Percentiles rank a stretch among this genome's conserved stretches.
Evolutionary conservation across 2,888 invertebrate genomes (phyloP).

Genomic region (Cephus sareptanus): DNA sequence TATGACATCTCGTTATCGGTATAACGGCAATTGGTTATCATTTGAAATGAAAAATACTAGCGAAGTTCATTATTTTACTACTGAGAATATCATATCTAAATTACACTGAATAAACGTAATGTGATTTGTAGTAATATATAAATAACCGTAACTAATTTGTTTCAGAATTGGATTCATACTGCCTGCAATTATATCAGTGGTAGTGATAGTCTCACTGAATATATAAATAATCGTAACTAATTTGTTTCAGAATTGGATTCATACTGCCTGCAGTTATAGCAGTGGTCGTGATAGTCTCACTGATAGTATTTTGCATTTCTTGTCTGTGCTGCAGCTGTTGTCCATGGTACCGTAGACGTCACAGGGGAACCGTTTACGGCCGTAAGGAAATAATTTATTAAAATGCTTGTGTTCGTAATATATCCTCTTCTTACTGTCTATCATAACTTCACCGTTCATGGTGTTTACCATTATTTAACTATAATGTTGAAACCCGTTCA

Average conservation of each 20-base stretch:
- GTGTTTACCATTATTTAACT: not conserved
- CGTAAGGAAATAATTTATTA: slow-evolving; percentile 43
- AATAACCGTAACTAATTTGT: slow-evolving; percentile 19
- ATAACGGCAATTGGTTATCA: not conserved
- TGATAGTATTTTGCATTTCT: slow-evolving; percentile 46
- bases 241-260: slow-evolving; percentile 38
- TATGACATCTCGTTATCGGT: not conserved
- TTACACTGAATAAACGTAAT: not conserved
- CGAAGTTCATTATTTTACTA: not conserved
- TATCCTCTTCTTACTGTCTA: slow-evolving; percentile 1
- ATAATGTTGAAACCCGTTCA: not conserved
- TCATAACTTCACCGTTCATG: not conserved
- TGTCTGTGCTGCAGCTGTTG: slow-evolving; percentile 60
- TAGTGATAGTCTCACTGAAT: slow-evolving; percentile 30
- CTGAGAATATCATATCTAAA: not conserved
- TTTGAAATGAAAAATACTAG: too few relatives aligned
- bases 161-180: slow-evolving; percentile 37
- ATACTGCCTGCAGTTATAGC: slow-evolving; percentile 30
- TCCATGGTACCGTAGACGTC: slow-evolving; percentile 56
- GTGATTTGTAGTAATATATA: not conserved
- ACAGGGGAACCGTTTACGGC: slow-evolving; percentile 56
- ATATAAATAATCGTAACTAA: not conserved
- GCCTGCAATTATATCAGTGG: slow-evolving; percentile 26
- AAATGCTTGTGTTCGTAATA: slow-evolving; percentile 13
- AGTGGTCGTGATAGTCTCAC: slow-evolving; percentile 27